Conservation (phyloP, 2,113 vertebrate genomes). For the Tapirus terrestris region DNA sequence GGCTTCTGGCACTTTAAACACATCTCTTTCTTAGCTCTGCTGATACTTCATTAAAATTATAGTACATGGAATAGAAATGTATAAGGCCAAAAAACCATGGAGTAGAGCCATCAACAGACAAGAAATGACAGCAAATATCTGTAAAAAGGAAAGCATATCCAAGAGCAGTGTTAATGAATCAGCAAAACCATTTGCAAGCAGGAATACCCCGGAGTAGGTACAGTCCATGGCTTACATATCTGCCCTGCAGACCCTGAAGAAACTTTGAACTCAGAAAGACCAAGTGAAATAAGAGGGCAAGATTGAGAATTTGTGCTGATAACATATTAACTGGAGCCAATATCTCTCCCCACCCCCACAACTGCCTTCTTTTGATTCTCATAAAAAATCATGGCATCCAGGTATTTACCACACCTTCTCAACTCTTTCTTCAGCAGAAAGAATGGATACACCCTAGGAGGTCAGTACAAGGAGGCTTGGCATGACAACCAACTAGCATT, state of each 20-base stretch:
- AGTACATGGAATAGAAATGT: not conserved
- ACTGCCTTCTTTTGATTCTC: not conserved
- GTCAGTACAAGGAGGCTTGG: not conserved
- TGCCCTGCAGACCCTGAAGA: not conserved
- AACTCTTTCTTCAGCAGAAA: not conserved
- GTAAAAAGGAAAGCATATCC: not conserved
- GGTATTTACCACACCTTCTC: not conserved
- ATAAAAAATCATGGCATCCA: not conserved
- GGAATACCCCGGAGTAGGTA: not conserved
- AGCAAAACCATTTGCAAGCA: not conserved
- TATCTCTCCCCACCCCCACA: not conserved
- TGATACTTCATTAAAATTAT: slow-evolving; percentile 24
- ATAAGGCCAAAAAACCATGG: not conserved
- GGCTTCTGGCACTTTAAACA: slow-evolving; percentile 8
- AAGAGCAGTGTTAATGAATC: not conserved
- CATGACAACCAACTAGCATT: not conserved
- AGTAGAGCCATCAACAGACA: not conserved
- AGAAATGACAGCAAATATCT: not conserved
- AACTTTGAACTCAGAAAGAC: not conserved
- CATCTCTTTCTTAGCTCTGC: not conserved
- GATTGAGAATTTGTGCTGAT: not conserved
- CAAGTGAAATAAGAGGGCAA: not conserved
- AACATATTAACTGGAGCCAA: not conserved
- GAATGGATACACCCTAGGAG: not conserved
- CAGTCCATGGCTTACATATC: not conserved